Percentiles rank a stretch among this genome's conserved stretches.
Conservation (phyloP, 2,797 vertebrate genomes). For the Tokudaia tokunoshimensis region DNA sequence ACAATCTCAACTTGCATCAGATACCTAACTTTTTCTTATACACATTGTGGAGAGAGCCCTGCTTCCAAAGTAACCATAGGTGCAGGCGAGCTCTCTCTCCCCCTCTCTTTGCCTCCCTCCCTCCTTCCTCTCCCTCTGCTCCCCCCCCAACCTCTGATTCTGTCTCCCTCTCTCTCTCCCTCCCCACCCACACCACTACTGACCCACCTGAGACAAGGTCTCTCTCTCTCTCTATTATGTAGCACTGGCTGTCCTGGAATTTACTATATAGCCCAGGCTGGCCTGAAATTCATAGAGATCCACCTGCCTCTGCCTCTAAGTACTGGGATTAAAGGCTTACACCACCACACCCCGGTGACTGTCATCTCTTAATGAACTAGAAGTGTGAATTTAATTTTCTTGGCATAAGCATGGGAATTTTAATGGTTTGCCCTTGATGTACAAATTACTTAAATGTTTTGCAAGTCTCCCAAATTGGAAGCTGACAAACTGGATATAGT, state of each 20-base stretch:
- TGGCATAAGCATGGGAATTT: slow-evolving; percentile 31
- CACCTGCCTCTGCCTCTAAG: background rate
- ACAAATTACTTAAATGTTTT: slow-evolving; percentile 49
- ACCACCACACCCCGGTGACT: background rate
- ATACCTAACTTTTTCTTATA: slow-evolving; percentile 60
- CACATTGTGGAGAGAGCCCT: background rate
- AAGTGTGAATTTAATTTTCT: slow-evolving; percentile 64
- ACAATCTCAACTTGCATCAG: slow-evolving; percentile 16
- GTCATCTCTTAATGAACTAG: slow-evolving; percentile 39
- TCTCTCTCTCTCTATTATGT: background rate
- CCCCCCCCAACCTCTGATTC: background rate
- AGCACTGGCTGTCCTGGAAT: background rate
- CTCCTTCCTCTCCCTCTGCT: background rate
- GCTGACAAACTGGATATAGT: slow-evolving; percentile 8
- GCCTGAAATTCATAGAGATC: background rate
- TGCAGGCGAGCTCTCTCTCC: background rate
- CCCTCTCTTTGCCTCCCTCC: background rate
- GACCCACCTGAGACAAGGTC: background rate
- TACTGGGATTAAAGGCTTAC: background rate
- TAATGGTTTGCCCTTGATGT: slow-evolving; percentile 31
- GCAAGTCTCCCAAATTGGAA: background rate
- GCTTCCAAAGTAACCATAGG: slow-evolving; percentile 25
- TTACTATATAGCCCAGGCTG: background rate
- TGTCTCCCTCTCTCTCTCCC: background rate
- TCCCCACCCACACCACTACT: background rate